Evolutionary conservation across 2,888 invertebrate species (phyloP), one percentile per base, ranked within the genome.

Genomic region (Lamellibrachia columna): DNA sequence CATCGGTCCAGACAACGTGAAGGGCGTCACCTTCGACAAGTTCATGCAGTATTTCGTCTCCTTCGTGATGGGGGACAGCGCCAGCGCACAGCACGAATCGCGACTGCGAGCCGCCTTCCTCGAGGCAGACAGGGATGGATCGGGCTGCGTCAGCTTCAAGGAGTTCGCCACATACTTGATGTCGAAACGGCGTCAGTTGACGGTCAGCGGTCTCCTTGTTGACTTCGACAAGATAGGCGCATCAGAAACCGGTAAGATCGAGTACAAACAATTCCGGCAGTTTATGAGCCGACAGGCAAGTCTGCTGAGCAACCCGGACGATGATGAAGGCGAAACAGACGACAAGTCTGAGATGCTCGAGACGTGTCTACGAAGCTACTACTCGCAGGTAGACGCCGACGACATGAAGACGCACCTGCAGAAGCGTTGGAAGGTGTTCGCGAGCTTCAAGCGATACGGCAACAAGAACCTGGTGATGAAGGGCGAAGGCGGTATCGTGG

Each of bases 371-470:
- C 53, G 90, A 55, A 55, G 92, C 55, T 75, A 92, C 55, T 93
- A 92, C 58, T 28, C 91, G 53, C 11, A 75, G 75, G 75, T 75
- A 3, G 22, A 75, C n/a, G 22, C 75, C 75, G 75, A 15, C 75
- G 93, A 94, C 11, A 92, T 94, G 3, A 92, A 93, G 7, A 15
- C 92, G 0, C 94, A 91, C 91, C 92, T 94, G 7, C 93, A 93
- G 1, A 92, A 94, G 15, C 92, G 94, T 15, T 94, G 94, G 94
- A 92, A 93, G 9, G 92, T 53, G 53, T 94, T 94, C 91, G 94
- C 93, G 3, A 92, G 93, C 8, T 94, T 94, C 91, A 92, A 91
- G 58, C 90, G 94, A 15, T 55, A 90, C 52, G 94, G 94, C n/a
- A 92, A 92, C 9, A 90, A 93, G 22, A 90, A 93, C 90, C 90